Evolutionary conservation across 2,113 vertebrate genomes (phyloP), one percentile per base, ranked within the genome.

Genomic region (Hydrolagus affinis): DNA sequence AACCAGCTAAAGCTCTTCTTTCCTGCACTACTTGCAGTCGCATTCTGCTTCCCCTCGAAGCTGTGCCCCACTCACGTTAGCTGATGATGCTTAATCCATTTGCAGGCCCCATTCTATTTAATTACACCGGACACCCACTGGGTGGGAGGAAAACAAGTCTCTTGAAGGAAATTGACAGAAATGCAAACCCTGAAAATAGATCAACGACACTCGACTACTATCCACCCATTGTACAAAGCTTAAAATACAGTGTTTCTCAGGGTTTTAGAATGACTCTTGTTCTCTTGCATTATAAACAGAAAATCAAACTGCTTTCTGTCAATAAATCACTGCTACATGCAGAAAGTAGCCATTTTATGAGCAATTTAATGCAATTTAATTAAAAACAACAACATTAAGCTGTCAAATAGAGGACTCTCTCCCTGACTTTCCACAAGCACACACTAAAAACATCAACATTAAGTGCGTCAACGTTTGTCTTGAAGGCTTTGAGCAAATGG

Each of bases 71-170:
- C 44, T 44, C 6, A 28, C 66, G 78, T 28, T 66, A 19, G 78
- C 78, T 66, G 25, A 66, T 64, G 60, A 60, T 62, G 23, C 62
- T 62, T 83, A 83, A 83, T 68, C 62, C 60, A 83, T 60, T 15
- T 66, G 78, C 78, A 83, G 60, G 17, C 62, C 60, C 78, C 30
- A 83, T 83, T 28, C 78, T 83, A 32, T 83, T 83, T 83, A 83
- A 83, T 83, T 83, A 62, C 64, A 83, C 66, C 66, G 59, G 62
- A 66, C 78, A 83, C 78, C 78, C 66, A 62, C 62, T 83, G 78
- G 78, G 78, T 83, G 78, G 64, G 78, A 83, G 78, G 66, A 83
- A 64, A 83, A 83, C 78, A 66, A 83, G 25, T 83, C 66, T 66
- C 78, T 66, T 83, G 66, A 83, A 30, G 78, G 62, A 83, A 66